Conservation (phyloP, 1,140 invertebrate species). For the Drosophila baimaii region DNA sequence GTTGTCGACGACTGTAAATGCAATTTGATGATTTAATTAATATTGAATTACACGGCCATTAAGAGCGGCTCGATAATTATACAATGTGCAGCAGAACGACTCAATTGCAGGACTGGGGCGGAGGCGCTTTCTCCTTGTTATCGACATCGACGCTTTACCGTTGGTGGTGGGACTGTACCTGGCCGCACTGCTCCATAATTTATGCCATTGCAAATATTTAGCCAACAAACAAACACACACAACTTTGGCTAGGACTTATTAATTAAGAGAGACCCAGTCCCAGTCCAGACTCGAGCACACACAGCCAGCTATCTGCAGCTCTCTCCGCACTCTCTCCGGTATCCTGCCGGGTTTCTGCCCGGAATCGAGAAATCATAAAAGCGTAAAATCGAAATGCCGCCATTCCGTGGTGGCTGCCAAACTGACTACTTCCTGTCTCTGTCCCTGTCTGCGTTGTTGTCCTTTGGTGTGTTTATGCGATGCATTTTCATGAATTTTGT, state of each 20-base stretch:
- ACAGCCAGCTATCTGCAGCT: constrained; percentile 8
- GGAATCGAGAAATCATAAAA: constrained; percentile 81
- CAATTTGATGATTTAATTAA: constrained; percentile 82
- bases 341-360: constrained; percentile 1
- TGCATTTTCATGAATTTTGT: background rate
- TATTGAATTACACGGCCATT: constrained; percentile 73
- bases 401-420: constrained; percentile 74
- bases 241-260: constrained; percentile 63
- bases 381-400: constrained; percentile 80
- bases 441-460: constrained; percentile 8
- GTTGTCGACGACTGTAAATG: constrained; percentile 64
- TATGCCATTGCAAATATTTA: constrained; percentile 79
- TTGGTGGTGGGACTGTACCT: constrained; percentile 66
- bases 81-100: constrained; percentile 60
- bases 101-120: constrained; percentile 46
- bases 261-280: constrained; percentile 65
- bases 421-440: constrained; percentile 63
- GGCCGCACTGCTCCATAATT: constrained; percentile 51
- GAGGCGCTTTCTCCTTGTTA: constrained; percentile 16
- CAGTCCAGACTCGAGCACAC: constrained; percentile 2
- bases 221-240: constrained; percentile 65
- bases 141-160: constrained; percentile 39
- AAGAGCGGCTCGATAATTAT: constrained; percentile 59
- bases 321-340: constrained; percentile 2
- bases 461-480: background rate